Evolutionary conservation across 1,140 invertebrate genomes (phyloP), one percentile per base, ranked within the genome.

Genomic region (Zaprionus nigranus): DNA sequence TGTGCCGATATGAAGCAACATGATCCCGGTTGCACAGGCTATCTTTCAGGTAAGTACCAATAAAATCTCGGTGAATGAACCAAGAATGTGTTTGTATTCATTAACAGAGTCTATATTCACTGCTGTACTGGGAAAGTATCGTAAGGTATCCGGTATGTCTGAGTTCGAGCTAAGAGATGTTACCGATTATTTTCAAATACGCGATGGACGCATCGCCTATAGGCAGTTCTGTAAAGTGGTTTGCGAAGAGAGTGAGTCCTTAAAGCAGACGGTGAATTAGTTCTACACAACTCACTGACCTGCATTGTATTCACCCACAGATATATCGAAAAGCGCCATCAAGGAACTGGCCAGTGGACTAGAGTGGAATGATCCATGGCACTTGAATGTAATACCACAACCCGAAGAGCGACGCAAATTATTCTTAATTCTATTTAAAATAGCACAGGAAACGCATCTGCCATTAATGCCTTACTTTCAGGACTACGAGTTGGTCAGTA

Each of bases 161-260:
- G 95, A 96, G 63, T 93, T 94, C 34, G 96, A 96, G 93, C 94
- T 96, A 46, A 92, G 93, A 13, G 95, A 96, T 80, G 90, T 96
- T 5, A 94, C 95, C 0, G 95, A 96, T 92, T 96, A 96, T 93
- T 96, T 96, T 93, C 94, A 95, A 36, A 93, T 95, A 24, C 95
- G 95, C 56, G 96, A 96, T 93, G 96, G 96, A 43, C 93, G 95
- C 69, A 94, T 96, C 28, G 94, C 95, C 36, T 96, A 96, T 88
- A 94, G 94, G 0, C 96, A 96, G 92, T 94, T 96, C 51, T 96
- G 96, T 75, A 93, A 95, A 82, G 94, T 96, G 63, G 94, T 96
- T 64, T 95, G 96, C 71, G 94, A 95, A 46, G 93, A 94, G 93
- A 93, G 92, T 92, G 15, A 81, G 88, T 81, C 46, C 0, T 5